Base-by-base conservation (phyloP, 2,888 invertebrate genomes). In the Nemotelus pantherinus region DNA sequence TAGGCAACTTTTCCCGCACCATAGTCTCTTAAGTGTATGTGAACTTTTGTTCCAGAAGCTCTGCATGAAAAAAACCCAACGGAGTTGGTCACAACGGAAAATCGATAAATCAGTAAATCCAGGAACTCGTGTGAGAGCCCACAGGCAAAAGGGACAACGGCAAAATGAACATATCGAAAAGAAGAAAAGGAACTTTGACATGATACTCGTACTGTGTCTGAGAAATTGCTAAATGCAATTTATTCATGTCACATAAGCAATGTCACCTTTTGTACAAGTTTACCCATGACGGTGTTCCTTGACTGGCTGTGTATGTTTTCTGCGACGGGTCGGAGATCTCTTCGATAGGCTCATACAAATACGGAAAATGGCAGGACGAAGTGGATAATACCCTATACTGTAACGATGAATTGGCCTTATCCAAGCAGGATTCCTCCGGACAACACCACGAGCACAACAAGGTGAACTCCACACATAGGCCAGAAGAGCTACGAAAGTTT, bases 191-290 rank as follows among this genome's bases (percentile, higher is more conserved):
- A 63, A 74, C 74, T 74, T 74, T 44, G 48, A 63, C 47, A 74
- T 74, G 60, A 60, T 58, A 67, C 39, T 48, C 25, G n/a, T n/a
- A 41, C 25, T 70, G 50, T 60, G 72, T 60, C 60, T 50, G 50
- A 74, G 74, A 63, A 74, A 74, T 74, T 74, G 74, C 74, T 74
- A 74, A 65, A 76, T 58, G 68, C 76, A 67, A 76, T 76, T 76
- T 76, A 76, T 76, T 76, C 76, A 65, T 68, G 76, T 76, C 76
- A 76, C 76, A 76, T 76, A 76, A 76, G 58, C 65, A 76, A 76
- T 76, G 76, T 76, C 76, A 76, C 67, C 76, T 76, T 76, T 76
- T 67, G 76, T 67, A 76, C 76, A 76, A 67, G 76, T 76, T 76
- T 67, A 67, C 68, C 68, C 65, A 76, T 39, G 72, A 48, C 58